Evolutionary conservation across 1,140 invertebrate genomes (phyloP).

Genomic region (Thaumetopoea pityocampa): DNA sequence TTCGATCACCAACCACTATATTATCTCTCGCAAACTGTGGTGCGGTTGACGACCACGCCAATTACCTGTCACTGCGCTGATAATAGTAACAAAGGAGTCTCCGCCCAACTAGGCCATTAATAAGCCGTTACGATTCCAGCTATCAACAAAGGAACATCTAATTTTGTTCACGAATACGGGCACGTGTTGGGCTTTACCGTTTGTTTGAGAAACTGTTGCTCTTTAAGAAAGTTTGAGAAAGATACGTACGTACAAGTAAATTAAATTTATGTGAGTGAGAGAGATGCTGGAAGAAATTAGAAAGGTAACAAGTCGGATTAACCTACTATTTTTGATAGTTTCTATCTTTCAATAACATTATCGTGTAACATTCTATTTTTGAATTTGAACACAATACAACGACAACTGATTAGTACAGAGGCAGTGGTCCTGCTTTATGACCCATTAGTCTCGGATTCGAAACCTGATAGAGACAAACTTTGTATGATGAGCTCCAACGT

Average conservation of each 20-base stretch:
- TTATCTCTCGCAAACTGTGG: not conserved
- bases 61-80: slow-evolving; percentile 9
- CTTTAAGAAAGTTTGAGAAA: slow-evolving; percentile 1
- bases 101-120: slow-evolving; percentile 7
- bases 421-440: no score
- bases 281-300: no score
- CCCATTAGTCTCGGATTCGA: no score
- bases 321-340: no score
- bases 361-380: no score
- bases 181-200: slow-evolving; percentile 7
- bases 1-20: no score
- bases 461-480: no score
- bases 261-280: slow-evolving; percentile 3
- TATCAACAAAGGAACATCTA: slow-evolving; percentile 10
- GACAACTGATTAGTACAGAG: no score
- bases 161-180: slow-evolving; percentile 8
- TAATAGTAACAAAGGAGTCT: slow-evolving; percentile 7
- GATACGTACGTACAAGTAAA: slow-evolving; percentile 1
- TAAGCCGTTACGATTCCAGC: slow-evolving; percentile 14
- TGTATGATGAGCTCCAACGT: no score
- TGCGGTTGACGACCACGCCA: slow-evolving; percentile 2
- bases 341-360: no score
- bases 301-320: no score
- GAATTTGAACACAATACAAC: no score
- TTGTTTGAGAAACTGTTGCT: slow-evolving; percentile 7